A percentile compares a stretch with the other conserved stretches of the same genome.
Evolutionary conservation across 2,888 invertebrate genomes (phyloP).

Genomic region (Protophormia terraenovae): DNA sequence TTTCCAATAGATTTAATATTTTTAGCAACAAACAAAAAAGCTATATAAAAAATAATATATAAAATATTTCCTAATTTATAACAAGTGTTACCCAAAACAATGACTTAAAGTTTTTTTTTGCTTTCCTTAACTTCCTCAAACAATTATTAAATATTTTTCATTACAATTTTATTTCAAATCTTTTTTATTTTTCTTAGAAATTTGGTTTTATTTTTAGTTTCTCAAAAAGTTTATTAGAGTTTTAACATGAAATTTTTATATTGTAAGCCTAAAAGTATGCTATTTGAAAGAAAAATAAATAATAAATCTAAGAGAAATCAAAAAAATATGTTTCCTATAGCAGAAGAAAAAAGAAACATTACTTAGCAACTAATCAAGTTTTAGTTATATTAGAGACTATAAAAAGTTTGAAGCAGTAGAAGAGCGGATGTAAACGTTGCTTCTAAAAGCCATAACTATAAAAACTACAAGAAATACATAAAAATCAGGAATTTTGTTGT

Average conservation of each 20-base stretch:
- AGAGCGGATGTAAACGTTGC: neutral
- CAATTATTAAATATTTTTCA: neutral
- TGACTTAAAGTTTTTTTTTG: neutral
- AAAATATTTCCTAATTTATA: neutral
- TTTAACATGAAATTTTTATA: neutral
- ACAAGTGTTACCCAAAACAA: neutral
- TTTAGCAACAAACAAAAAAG: neutral
- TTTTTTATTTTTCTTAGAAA: neutral
- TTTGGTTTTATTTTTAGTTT: neutral
- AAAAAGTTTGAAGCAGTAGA: too few relatives aligned
- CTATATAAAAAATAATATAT: neutral
- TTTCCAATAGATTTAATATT: neutral
- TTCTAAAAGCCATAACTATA: neutral
- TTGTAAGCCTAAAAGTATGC: neutral
- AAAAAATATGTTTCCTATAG: neutral
- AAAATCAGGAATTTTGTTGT: neutral
- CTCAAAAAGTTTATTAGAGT: neutral
- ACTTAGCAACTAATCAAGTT: neutral
- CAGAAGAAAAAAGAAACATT: neutral
- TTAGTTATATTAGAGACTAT: neutral
- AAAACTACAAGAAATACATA: neutral
- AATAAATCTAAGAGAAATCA: conserved; percentile 7
- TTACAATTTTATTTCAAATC: too few relatives aligned
- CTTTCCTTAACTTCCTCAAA: neutral
- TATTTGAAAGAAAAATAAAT: neutral